Evolutionary conservation across 1,140 invertebrate species (phyloP).

Genomic region (Harlomillsia oculata): DNA sequence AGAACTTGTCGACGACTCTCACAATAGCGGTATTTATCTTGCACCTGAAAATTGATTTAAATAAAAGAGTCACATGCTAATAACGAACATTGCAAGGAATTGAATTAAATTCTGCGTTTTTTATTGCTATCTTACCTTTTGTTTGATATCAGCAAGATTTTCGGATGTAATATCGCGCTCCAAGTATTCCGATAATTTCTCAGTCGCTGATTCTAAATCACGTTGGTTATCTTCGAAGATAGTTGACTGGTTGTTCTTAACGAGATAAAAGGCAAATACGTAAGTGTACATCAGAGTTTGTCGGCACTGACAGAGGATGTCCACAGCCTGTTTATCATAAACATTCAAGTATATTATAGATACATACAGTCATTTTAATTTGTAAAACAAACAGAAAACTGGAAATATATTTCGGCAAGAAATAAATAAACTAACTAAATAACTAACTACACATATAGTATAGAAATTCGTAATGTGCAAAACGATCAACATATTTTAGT

Average conservation of each 20-base stretch:
- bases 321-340: slow-evolving; percentile 57
- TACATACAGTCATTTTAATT: too few species aligned
- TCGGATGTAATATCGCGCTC: slow-evolving; percentile 96
- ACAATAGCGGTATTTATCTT: slow-evolving; percentile 62
- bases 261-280: slow-evolving; percentile 96
- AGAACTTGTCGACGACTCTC: slow-evolving; percentile 88
- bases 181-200: slow-evolving; percentile 92
- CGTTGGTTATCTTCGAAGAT: slow-evolving; percentile 94
- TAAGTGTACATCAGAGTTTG: slow-evolving; percentile 99
- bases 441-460: background rate
- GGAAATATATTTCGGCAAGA: too few species aligned
- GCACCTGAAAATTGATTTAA: slow-evolving; percentile 24
- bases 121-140: slow-evolving; percentile 60
- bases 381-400: too few species aligned
- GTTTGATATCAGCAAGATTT: slow-evolving; percentile 95
- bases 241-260: slow-evolving; percentile 96
- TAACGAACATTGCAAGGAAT: too few species aligned
- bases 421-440: too few species aligned
- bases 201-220: slow-evolving; percentile 93
- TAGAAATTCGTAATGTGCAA: too few species aligned
- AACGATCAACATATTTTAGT: background rate
- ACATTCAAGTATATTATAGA: too few species aligned
- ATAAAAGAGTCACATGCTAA: background rate
- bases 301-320: slow-evolving; percentile 92
- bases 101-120: too few species aligned